Base-by-base conservation (phyloP, 2,113 vertebrate genomes). In the Copsychus sechellarum region DNA sequence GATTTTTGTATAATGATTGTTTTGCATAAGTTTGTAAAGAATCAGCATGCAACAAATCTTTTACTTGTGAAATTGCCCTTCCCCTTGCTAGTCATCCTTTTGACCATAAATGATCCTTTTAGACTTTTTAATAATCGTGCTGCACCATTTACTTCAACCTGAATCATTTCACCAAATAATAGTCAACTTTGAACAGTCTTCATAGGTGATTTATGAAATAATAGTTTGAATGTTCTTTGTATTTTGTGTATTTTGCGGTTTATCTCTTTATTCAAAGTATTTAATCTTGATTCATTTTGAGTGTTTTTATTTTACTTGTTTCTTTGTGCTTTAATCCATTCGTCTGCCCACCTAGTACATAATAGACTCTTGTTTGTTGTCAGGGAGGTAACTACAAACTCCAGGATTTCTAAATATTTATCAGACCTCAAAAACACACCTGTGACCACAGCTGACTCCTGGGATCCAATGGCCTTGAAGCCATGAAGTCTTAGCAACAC, bases 171-270 rank as follows among this genome's bases (percentile, higher is more conserved):
- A 62, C 17, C 54, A 73, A 74, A 91, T 73, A 93, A 90, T 20
- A 85, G 50, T 74, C 45, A 79, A 47, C 8, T 81, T 94, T 48
- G 57, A 82, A 11, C n/a, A 89, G 21, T 34, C 31, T 92, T 95
- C 72, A 81, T 61, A 71, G 72, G 34, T 56, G 82, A 88, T 70
- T 90, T 92, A 93, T 92, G 71, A 91, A 96, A 93, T 43, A 73
- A 82, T 47, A 93, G 40, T 86, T 80, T 36, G 31, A 81, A 67
- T 43, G 28, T 62, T 95, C 76, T 90, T 76, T 84, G 8, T 33
- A 84, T 96, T 93, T 94, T 91, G 42, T 84, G 8, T 33, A 84
- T 96, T 93, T 94, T 91, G 42, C n/a, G 86, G 57, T 78, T 95
- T 77, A 70, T 84, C 33, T 13, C 43, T 87, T 90, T 60, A 85